phyloP scores from a whole-genome alignment of 2,888 invertebrate genomes.

The Dicranocentrus wangi region DNA sequence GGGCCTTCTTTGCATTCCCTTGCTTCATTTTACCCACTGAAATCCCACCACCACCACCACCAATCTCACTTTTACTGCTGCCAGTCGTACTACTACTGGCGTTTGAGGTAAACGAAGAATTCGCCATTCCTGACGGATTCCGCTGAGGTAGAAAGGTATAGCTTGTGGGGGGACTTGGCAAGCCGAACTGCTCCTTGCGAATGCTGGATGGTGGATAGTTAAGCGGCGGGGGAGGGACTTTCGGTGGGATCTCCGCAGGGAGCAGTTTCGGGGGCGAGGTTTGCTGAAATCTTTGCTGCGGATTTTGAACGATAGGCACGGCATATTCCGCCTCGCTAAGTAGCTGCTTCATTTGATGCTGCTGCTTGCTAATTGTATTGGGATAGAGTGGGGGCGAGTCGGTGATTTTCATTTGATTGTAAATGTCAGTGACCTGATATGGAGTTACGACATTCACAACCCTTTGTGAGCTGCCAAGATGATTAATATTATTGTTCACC shows the following conservation, averaged over 20 bases:
- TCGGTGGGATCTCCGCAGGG: slow-evolving; percentile 51
- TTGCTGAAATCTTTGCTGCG: slow-evolving; percentile 13
- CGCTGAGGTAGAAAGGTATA: slow-evolving; percentile 56
- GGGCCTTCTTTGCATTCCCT: slow-evolving; percentile 20
- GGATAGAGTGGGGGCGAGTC: slow-evolving; percentile 7
- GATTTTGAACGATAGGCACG: slow-evolving; percentile 59
- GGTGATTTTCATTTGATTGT: slow-evolving; percentile 59
- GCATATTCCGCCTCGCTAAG: slow-evolving; percentile 66
- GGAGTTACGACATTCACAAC: slow-evolving; percentile 71
- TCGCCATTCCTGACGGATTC: slow-evolving; percentile 24
- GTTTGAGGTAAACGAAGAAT: slow-evolving; percentile 8
- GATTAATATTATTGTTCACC: slow-evolving; percentile 55
- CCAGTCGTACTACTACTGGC: slow-evolving; percentile 47
- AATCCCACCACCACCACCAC: background rate
- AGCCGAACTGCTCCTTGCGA: slow-evolving; percentile 59
- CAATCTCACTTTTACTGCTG: slow-evolving; percentile 10
- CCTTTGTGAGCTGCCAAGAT: slow-evolving; percentile 51
- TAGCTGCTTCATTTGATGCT: slow-evolving; percentile 46
- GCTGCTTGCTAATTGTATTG: slow-evolving; percentile 25
- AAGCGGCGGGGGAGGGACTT: slow-evolving; percentile 62
- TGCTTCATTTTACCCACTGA: background rate
- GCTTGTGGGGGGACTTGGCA: slow-evolving; percentile 57
- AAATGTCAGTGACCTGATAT: slow-evolving; percentile 69
- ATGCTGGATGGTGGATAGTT: slow-evolving; percentile 64
- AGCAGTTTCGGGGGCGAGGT: background rate